Conservation (phyloP, 2,113 vertebrate species). For the Noctilio leporinus region DNA sequence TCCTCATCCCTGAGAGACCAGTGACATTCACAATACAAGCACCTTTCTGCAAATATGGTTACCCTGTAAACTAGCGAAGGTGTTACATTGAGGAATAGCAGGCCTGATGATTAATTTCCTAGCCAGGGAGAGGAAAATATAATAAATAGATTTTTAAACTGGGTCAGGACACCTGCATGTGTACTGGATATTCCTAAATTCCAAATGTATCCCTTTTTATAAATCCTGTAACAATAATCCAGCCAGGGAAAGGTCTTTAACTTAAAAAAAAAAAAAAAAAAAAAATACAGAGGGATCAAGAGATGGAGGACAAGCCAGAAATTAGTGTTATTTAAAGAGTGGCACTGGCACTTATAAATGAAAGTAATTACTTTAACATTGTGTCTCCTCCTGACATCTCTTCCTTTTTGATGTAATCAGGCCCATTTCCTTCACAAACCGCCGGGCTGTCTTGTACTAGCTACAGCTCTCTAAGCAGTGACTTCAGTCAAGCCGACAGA, state of each 20-base stretch:
- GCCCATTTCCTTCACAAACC: constrained; percentile 5
- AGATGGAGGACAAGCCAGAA: not conserved
- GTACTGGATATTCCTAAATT: not conserved
- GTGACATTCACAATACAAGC: not conserved
- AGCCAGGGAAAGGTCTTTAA: not conserved
- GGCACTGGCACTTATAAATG: not conserved
- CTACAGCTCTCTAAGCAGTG: not conserved
- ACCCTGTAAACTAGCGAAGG: not conserved
- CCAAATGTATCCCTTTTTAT: not conserved
- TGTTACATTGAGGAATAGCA: not conserved
- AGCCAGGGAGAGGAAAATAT: not conserved
- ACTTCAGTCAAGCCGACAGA: not conserved
- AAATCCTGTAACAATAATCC: not conserved
- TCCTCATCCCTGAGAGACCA: not conserved
- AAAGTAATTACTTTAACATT: constrained; percentile 32
- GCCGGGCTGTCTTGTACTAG: not conserved
- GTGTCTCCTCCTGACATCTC: not conserved
- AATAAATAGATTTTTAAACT: not conserved
- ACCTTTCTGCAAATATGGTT: not conserved
- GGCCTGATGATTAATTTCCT: not conserved
- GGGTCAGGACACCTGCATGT: not conserved
- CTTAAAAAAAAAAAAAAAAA: not conserved
- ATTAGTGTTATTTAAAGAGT: constrained; percentile 16
- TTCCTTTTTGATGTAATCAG: constrained; percentile 29
- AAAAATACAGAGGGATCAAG: no score